phyloP scores from a whole-genome alignment of 1,140 invertebrate genomes.

The Scaptodrosophila lebanonensis region DNA sequence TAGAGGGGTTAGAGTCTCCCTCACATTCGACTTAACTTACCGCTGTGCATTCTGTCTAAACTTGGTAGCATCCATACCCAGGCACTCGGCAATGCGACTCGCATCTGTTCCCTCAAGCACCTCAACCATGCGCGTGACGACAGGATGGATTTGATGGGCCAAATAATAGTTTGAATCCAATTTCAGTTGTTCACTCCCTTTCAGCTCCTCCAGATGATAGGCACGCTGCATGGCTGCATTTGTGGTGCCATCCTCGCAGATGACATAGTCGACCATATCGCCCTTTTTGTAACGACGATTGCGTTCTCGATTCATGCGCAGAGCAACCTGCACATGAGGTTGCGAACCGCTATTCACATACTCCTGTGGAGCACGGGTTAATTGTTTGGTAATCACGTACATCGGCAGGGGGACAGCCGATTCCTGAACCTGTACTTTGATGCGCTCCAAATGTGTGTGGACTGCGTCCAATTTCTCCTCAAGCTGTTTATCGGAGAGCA shows the following conservation, averaged over 20 bases:
- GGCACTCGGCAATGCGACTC: slow-evolving; percentile 90
- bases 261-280: slow-evolving; percentile 96
- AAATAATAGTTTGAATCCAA: slow-evolving; percentile 92
- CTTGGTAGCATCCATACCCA: slow-evolving; percentile 84
- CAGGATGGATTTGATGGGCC: slow-evolving; percentile 93
- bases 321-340: slow-evolving; percentile 95
- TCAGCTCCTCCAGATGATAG: slow-evolving; percentile 95
- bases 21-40: slow-evolving; percentile 29
- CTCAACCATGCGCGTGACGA: slow-evolving; percentile 94
- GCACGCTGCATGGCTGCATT: slow-evolving; percentile 92
- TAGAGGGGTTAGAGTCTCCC: too few relatives aligned
- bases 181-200: slow-evolving; percentile 82
- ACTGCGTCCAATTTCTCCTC: slow-evolving; percentile 93
- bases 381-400: slow-evolving; percentile 94
- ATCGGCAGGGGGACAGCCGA: slow-evolving; percentile 87
- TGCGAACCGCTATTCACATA: slow-evolving; percentile 90
- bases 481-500: slow-evolving; percentile 85
- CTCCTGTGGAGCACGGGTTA: slow-evolving; percentile 96
- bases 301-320: slow-evolving; percentile 88
- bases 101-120: slow-evolving; percentile 96
- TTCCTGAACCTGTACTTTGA: slow-evolving; percentile 84
- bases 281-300: slow-evolving; percentile 92
- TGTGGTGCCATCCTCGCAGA: slow-evolving; percentile 92
- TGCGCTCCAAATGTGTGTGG: slow-evolving; percentile 82
- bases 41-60: slow-evolving; percentile 70